Percentiles rank a stretch among this genome's conserved stretches.
Conservation (phyloP, 2,113 vertebrate species). For the Gasterosteus aculeatus region DNA sequence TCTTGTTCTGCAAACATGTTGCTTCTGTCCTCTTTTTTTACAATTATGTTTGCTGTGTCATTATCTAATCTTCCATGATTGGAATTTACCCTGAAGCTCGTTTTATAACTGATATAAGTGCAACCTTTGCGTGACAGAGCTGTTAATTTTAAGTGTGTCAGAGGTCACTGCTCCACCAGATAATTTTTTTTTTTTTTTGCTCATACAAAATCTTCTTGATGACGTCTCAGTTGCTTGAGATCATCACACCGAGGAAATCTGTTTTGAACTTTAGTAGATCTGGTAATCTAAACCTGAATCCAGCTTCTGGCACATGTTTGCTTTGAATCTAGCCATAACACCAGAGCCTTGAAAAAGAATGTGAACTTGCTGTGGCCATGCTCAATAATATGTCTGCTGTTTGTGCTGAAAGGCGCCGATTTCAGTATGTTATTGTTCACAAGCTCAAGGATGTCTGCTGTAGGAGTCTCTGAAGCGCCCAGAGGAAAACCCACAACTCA, state of each 20-base stretch:
- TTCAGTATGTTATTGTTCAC: constrained; percentile 53
- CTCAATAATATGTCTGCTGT: constrained; percentile 27
- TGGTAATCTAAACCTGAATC: neutral
- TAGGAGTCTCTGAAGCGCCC: constrained; percentile 26
- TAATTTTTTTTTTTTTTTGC: neutral
- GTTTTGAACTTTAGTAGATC: neutral
- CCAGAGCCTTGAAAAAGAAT: constrained; percentile 37
- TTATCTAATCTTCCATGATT: constrained; percentile 3
- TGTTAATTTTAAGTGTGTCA: constrained; percentile 7
- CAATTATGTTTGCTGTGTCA: neutral
- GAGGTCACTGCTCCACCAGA: neutral
- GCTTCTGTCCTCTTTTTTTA: constrained; percentile 13
- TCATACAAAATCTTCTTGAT: neutral
- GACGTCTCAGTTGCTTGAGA: neutral
- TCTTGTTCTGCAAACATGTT: constrained; percentile 28
- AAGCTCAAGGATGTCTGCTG: constrained; percentile 73
- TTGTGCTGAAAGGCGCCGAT: constrained; percentile 34
- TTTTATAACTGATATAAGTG: constrained; percentile 2
- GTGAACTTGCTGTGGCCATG: constrained; percentile 24
- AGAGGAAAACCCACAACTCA: constrained; percentile 13
- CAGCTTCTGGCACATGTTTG: constrained; percentile 19
- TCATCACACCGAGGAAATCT: neutral
- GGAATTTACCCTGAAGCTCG: neutral
- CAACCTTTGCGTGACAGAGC: neutral
- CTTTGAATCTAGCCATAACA: constrained; percentile 40